A percentile compares a stretch with the other conserved stretches of the same genome.
These are phyloP conservation scores for Cylindroiulus punctatus DNA, from an alignment of 2,888 invertebrate species.

Conservation along the genomic window DNA sequence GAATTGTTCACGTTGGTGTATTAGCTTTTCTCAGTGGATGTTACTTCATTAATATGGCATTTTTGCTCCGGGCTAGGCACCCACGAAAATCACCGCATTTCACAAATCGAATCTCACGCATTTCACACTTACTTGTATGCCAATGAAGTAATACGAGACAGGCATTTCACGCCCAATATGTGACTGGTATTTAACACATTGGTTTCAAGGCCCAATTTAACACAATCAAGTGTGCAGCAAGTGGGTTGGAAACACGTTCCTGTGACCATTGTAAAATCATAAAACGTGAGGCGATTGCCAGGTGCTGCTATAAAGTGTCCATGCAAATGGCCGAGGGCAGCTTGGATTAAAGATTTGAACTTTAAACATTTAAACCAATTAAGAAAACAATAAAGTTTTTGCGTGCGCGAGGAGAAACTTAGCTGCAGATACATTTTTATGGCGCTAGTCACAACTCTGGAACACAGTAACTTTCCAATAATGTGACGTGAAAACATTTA, in stretches of 20 bases:
- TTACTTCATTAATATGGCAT: too few relatives aligned
- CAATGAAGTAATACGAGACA: too few relatives aligned
- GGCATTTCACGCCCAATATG: neutral
- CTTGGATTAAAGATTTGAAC: neutral
- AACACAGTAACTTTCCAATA: too few relatives aligned
- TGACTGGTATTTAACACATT: neutral
- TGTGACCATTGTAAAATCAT: constrained; percentile 8
- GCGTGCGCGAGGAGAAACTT: neutral
- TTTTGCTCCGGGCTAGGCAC: too few relatives aligned
- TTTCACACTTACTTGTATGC: neutral
- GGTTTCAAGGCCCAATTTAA: neutral
- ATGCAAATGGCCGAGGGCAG: neutral
- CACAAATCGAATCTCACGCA: neutral
- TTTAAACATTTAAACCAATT: constrained; percentile 5
- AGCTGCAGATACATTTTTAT: neutral
- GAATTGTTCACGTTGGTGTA: too few relatives aligned
- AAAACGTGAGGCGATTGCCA: constrained; percentile 24
- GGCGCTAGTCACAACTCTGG: too few relatives aligned
- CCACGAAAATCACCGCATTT: neutral
- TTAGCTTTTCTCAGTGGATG: too few relatives aligned
- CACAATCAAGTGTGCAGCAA: too few relatives aligned
- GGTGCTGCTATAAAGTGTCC: constrained; percentile 3
- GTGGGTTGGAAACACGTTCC: neutral
- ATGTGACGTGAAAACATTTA: too few relatives aligned
- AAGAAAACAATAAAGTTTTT: neutral